These are phyloP conservation scores for Carassius auratus DNA, from an alignment of 2,113 vertebrate genomes.

Conservation along the genomic window DNA sequence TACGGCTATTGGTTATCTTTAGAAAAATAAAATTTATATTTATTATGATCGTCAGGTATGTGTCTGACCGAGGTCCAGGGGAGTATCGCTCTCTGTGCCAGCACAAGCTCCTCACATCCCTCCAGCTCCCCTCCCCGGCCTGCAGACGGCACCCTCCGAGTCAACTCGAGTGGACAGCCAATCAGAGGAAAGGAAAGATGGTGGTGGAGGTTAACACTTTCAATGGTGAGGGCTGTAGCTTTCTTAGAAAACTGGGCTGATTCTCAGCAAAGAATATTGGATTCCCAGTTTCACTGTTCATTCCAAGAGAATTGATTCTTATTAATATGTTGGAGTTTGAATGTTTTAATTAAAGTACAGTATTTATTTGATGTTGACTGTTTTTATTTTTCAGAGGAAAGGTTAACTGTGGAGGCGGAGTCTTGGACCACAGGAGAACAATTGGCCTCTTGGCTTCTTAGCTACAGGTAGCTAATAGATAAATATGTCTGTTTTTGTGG, in stretches of 20 bases:
- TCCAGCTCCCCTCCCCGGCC: conserved; percentile 65
- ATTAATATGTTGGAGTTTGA: neutral
- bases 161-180: conserved; percentile 91
- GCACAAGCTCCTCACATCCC: conserved; percentile 85
- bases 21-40: neutral
- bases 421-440: conserved; percentile 97
- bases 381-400: conserved; percentile 79
- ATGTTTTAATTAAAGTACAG: neutral
- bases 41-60: conserved; percentile 73
- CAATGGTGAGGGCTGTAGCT: conserved; percentile 75
- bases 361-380: neutral
- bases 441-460: conserved; percentile 82
- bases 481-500: conserved; percentile 5
- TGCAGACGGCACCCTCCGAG: conserved; percentile 80
- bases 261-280: neutral
- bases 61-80: conserved; percentile 81
- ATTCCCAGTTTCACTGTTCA: neutral
- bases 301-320: neutral
- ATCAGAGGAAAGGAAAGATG: conserved; percentile 89
- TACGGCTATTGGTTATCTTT: neutral
- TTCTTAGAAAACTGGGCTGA: neutral
- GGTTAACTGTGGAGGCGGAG: conserved; percentile 84
- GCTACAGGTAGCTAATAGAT: conserved; percentile 79
- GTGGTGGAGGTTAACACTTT: conserved; percentile 86
- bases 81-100: conserved; percentile 90